Conservation (phyloP, 2,888 invertebrate genomes). For the Cryptops parisi region DNA sequence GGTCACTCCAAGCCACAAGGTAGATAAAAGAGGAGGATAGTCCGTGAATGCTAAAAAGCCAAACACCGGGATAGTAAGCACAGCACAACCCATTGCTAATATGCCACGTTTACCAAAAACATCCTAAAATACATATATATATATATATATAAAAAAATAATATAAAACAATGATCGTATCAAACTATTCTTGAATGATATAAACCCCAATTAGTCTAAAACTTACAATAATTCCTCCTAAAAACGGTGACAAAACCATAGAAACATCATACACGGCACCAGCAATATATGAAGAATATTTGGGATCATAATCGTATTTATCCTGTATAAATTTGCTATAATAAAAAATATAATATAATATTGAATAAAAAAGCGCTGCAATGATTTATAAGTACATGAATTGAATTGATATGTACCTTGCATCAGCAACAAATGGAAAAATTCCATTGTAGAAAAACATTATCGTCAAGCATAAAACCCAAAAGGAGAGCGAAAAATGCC, state of each 20-base stretch:
- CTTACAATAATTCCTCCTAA: constrained; percentile 32
- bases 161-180: background rate
- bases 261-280: constrained; percentile 33
- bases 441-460: constrained; percentile 35
- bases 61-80: constrained; percentile 32
- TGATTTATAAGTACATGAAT: background rate
- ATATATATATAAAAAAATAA: background rate
- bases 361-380: background rate
- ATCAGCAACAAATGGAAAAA: constrained; percentile 35
- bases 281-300: constrained; percentile 28
- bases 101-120: constrained; percentile 31
- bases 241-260: constrained; percentile 32
- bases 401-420: no score
- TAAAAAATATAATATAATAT: constrained; percentile 3
- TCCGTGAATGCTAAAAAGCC: constrained; percentile 31
- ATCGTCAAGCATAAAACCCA: constrained; percentile 33
- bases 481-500: constrained; percentile 28
- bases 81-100: constrained; percentile 28
- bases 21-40: constrained; percentile 30
- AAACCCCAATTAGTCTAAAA: no score
- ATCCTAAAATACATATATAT: constrained; percentile 26
- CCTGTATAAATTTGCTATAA: constrained; percentile 30
- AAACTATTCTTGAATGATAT: background rate
- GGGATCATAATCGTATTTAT: constrained; percentile 26
- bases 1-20: constrained; percentile 32